Percentiles rank a stretch among this genome's conserved stretches.
Evolutionary conservation across 2,113 vertebrate species (phyloP).

Genomic region (Asarcornis scutulata): DNA sequence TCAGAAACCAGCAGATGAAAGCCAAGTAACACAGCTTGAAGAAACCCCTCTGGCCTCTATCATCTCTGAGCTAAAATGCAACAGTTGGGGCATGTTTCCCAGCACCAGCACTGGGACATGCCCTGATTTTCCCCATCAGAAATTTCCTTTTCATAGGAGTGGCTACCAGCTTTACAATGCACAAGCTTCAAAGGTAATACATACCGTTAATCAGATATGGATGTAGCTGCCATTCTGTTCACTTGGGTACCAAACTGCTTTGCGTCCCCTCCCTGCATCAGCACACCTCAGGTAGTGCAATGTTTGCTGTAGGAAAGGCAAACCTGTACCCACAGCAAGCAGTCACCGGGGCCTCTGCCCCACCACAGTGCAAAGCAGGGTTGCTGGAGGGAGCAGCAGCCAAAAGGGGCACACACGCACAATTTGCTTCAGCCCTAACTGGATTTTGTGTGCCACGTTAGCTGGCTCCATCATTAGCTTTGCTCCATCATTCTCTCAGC

Average conservation of each 20-base stretch:
- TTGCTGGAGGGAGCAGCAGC: neutral
- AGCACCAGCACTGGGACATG: neutral
- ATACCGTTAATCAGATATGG: neutral
- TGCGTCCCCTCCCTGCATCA: neutral
- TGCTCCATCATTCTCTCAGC: neutral
- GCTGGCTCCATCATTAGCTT: neutral
- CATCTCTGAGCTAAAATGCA: neutral
- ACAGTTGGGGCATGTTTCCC: rapidly evolving
- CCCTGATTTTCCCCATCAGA: neutral
- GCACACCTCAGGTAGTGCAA: neutral
- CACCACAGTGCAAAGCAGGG: neutral
- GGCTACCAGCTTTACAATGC: neutral
- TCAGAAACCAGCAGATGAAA: neutral
- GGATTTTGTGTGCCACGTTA: neutral
- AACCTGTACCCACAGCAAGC: neutral
- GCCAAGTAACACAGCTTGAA: neutral
- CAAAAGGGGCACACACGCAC: neutral
- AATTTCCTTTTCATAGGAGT: neutral
- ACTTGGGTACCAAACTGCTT: neutral
- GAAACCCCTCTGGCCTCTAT: neutral
- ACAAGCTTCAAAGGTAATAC: neutral
- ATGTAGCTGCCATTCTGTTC: neutral
- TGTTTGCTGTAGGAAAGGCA: neutral
- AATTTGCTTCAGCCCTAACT: neutral
- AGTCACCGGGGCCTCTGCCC: neutral